Percentiles rank a stretch among this genome's conserved stretches.
Evolutionary conservation across 2,888 invertebrate genomes (phyloP).

Genomic region (Zygogramma bicolorata): DNA sequence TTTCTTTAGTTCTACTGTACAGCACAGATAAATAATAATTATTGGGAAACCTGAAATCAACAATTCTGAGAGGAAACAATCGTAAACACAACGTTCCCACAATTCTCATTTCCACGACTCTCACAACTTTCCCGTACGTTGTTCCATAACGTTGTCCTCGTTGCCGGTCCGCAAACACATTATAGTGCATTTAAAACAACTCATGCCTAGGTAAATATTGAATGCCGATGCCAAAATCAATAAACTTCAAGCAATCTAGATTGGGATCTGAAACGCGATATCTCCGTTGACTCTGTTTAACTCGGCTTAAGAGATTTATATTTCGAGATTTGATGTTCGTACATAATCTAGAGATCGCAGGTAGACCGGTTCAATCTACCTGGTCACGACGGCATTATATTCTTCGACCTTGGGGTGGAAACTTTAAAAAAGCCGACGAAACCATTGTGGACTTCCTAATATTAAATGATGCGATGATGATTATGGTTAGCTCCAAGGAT

Average conservation of each 20-base stretch:
- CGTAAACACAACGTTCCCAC: too few species aligned
- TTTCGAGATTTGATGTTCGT: slow-evolving; percentile 47
- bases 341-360: slow-evolving; percentile 30
- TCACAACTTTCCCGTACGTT: not conserved
- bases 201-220: slow-evolving; percentile 60
- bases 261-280: slow-evolving; percentile 59
- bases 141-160: not conserved
- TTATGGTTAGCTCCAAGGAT: slow-evolving; percentile 3
- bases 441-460: slow-evolving; percentile 31
- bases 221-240: slow-evolving; percentile 60
- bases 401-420: slow-evolving; percentile 17
- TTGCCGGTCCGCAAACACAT: slow-evolving; percentile 54
- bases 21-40: too few species aligned
- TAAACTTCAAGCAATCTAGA: slow-evolving; percentile 58
- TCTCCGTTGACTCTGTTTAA: slow-evolving; percentile 54
- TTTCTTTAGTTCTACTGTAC: too few species aligned
- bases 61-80: too few species aligned
- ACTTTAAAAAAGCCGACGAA: slow-evolving; percentile 27
- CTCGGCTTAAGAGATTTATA: slow-evolving; percentile 53
- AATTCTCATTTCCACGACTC: not conserved
- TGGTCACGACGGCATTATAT: slow-evolving; percentile 13
- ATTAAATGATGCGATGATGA: slow-evolving; percentile 31
- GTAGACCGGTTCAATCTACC: slow-evolving; percentile 20
- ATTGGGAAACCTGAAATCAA: too few species aligned
- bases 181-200: slow-evolving; percentile 59